These are phyloP conservation scores for Tenthredo scrophulariae DNA, from an alignment of 2,888 invertebrate genomes.

Conservation along the genomic window DNA sequence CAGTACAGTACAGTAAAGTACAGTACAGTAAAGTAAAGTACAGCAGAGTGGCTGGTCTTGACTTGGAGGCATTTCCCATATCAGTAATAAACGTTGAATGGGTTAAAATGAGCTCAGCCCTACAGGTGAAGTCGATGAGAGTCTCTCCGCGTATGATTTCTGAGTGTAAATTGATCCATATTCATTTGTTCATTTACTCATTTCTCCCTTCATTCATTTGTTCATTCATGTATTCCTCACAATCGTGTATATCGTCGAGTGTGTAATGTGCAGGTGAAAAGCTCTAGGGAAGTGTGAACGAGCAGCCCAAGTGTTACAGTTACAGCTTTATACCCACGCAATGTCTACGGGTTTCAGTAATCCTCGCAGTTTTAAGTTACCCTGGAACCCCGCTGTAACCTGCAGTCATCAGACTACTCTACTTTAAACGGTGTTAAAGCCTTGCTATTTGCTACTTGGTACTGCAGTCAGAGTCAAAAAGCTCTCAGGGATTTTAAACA, in stretches of 20 bases:
- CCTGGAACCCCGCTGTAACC: neutral
- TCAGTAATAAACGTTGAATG: too few relatives aligned
- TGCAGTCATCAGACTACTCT: neutral
- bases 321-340: neutral
- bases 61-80: too few relatives aligned
- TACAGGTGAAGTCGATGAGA: neutral
- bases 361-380: neutral
- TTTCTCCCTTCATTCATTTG: too few relatives aligned
- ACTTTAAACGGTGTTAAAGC: neutral
- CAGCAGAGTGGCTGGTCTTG: neutral
- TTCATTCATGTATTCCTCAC: too few relatives aligned
- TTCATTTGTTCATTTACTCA: too few relatives aligned
- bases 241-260: neutral
- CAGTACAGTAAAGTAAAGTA: neutral
- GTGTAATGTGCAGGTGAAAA: neutral
- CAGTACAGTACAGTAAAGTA: neutral
- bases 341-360: neutral
- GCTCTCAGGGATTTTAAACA: slow-evolving; percentile 4
- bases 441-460: neutral
- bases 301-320: neutral
- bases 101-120: too few relatives aligned
- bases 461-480: neutral
- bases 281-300: neutral
- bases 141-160: neutral
- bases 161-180: too few relatives aligned